Evolutionary conservation across 2,888 invertebrate genomes (phyloP).

Genomic region (Crioceris asparagi): DNA sequence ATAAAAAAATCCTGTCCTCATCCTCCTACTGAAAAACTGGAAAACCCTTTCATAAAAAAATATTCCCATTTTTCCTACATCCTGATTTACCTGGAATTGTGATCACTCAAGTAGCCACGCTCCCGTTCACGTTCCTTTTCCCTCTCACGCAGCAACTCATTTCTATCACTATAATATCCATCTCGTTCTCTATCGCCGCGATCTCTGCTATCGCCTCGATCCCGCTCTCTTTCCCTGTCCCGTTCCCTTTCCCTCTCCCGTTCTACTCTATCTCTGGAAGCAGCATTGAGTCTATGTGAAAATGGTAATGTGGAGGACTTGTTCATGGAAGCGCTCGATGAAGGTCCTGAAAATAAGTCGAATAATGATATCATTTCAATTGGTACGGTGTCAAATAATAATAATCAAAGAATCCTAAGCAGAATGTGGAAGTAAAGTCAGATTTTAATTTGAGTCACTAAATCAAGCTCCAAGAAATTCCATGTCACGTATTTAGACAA

Average conservation of each 20-base stretch:
- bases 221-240: constrained; percentile 52
- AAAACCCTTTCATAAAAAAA: no score
- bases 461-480: no score
- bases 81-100: constrained; percentile 57
- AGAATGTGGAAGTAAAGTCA: no score
- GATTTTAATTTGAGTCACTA: no score
- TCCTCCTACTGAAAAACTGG: no score
- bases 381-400: no score
- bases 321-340: constrained; percentile 58
- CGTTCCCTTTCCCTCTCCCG: constrained; percentile 56
- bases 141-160: constrained; percentile 67
- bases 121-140: constrained; percentile 55
- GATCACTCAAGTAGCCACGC: constrained; percentile 70
- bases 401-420: no score
- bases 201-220: no score
- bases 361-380: background rate
- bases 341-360: constrained; percentile 44
- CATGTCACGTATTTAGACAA: no score
- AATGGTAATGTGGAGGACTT: constrained; percentile 76
- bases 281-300: constrained; percentile 58
- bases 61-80: no score
- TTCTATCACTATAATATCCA: constrained; percentile 83
- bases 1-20: no score
- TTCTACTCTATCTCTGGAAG: constrained; percentile 49
- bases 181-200: constrained; percentile 65